Evolutionary conservation across 2,113 vertebrate genomes (phyloP), one percentile per base, ranked within the genome.

Genomic region (Nycticryphes semicollaris): DNA sequence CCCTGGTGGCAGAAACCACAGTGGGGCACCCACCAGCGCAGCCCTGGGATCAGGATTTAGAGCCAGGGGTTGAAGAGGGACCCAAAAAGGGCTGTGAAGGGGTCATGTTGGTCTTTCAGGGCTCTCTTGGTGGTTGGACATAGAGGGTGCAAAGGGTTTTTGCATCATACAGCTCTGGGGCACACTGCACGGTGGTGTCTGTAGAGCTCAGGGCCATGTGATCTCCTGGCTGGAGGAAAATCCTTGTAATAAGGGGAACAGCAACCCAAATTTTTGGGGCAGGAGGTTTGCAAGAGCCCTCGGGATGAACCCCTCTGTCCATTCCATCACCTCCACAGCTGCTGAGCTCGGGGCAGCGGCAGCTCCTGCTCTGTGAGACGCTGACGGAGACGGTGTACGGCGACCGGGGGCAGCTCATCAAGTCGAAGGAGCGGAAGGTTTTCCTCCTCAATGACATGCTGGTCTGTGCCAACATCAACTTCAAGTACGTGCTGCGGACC

Each of bases 381-480:
- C 96, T 99, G 90, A 99, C 98, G 0, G 99, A 99, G 97, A 99
- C 98, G 0, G 99, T 99, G 67, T 99, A 98, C 0, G 98, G 99
- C 0, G 99, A 99, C 63, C 98, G 98, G 1, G 99, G 99, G 47
- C 99, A 99, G 97, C 98, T 99, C 83, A 98, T 99, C 96, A 99
- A 99, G 95, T 99, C 99, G 28, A 99, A 99, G 97, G 99, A 99
- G 92, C 98, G 99, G 74, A 98, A 99, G 88, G 98, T 99, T 95
- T 99, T 99, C 97, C 98, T 99, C 89, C 98, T 99, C 94, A 99
- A 98, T 1, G 99, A 99, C 96, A 98, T 98, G 69, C 97, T 99
- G 91, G 97, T 99, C 91, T 99, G 99, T 1, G 99, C 99, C 98
- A 99, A 99, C 98, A 98, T 99, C 98, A 99, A 99, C 97, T 98